phyloP scores from a whole-genome alignment of 35 echinoderm and acorn worm genomes.

The Apostichopus japonicus region DNA sequence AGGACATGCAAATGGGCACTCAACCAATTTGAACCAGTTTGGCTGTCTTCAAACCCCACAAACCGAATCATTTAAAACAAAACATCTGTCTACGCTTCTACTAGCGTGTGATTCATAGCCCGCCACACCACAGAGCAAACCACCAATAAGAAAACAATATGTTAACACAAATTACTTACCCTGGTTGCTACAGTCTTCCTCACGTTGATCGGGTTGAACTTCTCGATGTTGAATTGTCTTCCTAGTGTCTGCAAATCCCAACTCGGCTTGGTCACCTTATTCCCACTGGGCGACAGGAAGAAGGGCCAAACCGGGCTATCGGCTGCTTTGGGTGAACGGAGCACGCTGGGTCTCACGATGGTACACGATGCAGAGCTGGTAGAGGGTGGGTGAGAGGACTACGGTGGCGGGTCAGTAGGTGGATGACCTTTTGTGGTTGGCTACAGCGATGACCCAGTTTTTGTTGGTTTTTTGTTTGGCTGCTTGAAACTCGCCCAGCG shows the following conservation, averaged over 20 bases:
- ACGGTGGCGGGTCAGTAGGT: not conserved
- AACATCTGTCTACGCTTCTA: no score
- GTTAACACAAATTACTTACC: no score
- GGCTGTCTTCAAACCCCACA: no score
- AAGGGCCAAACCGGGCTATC: not conserved
- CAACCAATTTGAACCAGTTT: no score
- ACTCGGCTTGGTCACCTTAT: not conserved
- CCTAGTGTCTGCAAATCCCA: not conserved
- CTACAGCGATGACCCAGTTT: not conserved
- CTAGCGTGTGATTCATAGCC: no score
- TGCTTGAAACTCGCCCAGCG: not conserved
- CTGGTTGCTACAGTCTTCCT: conserved; percentile 1
- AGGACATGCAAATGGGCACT: not conserved
- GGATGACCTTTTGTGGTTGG: not conserved
- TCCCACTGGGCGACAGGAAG: not conserved
- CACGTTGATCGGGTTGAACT: not conserved
- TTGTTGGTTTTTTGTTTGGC: not conserved
- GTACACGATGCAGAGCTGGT: not conserved
- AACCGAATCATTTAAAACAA: no score
- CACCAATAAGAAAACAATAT: no score
- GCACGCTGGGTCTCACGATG: not conserved
- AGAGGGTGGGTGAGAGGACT: not conserved
- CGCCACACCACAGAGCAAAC: no score
- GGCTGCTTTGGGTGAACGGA: not conserved
- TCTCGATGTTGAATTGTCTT: no score